phyloP scores from a whole-genome alignment of 2,797 vertebrate species.

The Smutsia gigantea region DNA sequence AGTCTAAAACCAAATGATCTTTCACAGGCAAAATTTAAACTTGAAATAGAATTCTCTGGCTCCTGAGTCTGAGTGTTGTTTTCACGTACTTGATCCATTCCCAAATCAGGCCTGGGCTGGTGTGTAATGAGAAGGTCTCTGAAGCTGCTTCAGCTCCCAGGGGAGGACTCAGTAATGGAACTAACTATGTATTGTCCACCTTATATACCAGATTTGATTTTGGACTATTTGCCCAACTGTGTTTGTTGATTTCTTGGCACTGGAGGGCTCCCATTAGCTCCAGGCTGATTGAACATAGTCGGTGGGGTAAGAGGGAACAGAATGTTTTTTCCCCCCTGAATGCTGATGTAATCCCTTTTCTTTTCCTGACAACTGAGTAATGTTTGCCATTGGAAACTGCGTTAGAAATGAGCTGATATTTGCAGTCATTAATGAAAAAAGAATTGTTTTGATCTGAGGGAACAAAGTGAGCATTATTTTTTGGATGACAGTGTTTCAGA shows the following conservation, averaged over 20 bases:
- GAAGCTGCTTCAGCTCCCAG: slow-evolving; percentile 91
- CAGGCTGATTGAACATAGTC: slow-evolving; percentile 88
- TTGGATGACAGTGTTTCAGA: slow-evolving; percentile 74
- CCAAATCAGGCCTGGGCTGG: slow-evolving; percentile 95
- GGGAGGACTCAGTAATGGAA: slow-evolving; percentile 92
- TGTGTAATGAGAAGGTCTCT: slow-evolving; percentile 93
- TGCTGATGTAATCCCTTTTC: slow-evolving; percentile 86
- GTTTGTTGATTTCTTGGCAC: slow-evolving; percentile 92
- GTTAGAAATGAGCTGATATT: slow-evolving; percentile 77
- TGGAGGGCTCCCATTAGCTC: slow-evolving; percentile 90
- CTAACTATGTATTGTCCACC: slow-evolving; percentile 93
- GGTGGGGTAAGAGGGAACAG: slow-evolving; percentile 80
- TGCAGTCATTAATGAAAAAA: slow-evolving; percentile 59
- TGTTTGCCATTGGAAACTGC: slow-evolving; percentile 79
- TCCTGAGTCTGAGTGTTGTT: slow-evolving; percentile 95
- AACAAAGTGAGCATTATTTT: slow-evolving; percentile 73
- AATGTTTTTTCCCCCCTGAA: slow-evolving; percentile 77
- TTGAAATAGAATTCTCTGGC: slow-evolving; percentile 98
- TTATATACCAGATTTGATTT: slow-evolving; percentile 93
- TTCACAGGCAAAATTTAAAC: slow-evolving; percentile 98
- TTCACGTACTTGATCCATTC: slow-evolving; percentile 94
- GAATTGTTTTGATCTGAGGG: slow-evolving; percentile 47
- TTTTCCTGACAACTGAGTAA: slow-evolving; percentile 82
- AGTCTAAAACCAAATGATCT: slow-evolving; percentile 99
- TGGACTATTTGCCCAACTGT: slow-evolving; percentile 92